Base-by-base conservation (phyloP, 1,140 invertebrate genomes). In the Drosophila kepulauana region DNA sequence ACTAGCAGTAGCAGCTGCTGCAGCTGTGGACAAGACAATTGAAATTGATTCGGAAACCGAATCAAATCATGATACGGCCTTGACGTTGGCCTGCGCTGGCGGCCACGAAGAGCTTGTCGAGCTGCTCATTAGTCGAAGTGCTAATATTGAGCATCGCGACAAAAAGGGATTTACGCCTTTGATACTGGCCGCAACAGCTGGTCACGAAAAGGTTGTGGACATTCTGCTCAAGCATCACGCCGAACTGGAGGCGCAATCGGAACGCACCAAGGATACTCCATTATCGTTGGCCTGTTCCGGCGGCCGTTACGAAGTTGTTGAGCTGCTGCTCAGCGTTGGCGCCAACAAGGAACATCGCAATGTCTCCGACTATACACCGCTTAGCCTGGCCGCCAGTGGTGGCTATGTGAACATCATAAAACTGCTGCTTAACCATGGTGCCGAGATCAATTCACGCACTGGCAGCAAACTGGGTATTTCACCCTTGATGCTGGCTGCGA, bases 301-400 rank as follows among this genome's bases (percentile, higher is more conserved):
- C 56, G 99, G 99, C 5, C 95, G 98, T 85, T 99, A 98, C 92
- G 98, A 99, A 93, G 97, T 99, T 28, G 99, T 99, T 2, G 98
- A 99, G 85, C 93, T 99, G n/a, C 93, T 99, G 30, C 93, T 99
- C 1, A 95, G 95, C 85, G 94, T 97, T 52, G 96, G 96, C 69
- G 98, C 98, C 16, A 99, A 99, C 93, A 99, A 99, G 93, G 99
- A 99, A 93, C 99, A 99, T 93, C 95, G 99, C 46, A 99, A 99
- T 93, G 98, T 99, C 3, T 99, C 98, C 11, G 99, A 99, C 93
- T 99, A 99, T 92, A 99, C 99, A 0, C 99, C 99, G 1, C 94
- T 99, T 2, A 99, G 98, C 91, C 94, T 99, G 66, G 99, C 99
- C 49, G 99, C 99, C 20, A 99, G 98, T 30, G 99, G 98, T 30